Evolutionary conservation across 2,888 invertebrate species (phyloP).

Genomic region (Polyploca ridens): DNA sequence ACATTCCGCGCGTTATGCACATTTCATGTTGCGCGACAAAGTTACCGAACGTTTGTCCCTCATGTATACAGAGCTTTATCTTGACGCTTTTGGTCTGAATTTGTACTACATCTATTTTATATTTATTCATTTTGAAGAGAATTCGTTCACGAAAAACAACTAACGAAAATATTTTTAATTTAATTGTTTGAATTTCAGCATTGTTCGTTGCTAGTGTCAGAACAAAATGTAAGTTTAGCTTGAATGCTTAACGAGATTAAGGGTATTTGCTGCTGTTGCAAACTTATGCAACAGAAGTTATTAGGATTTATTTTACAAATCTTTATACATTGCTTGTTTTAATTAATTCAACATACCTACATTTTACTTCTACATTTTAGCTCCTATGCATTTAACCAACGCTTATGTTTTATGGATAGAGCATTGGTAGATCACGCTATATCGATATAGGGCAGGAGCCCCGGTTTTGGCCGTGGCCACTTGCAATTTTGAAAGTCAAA

Average conservation of each 20-base stretch:
- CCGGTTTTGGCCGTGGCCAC: no score
- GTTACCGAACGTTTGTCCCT: conserved; percentile 18
- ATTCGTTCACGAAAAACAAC: neutral
- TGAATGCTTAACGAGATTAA: conserved; percentile 20
- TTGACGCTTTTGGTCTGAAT: neutral
- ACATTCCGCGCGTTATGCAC: conserved; percentile 23
- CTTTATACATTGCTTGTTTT: neutral
- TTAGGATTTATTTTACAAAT: conserved; percentile 22
- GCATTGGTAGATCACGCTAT: no score
- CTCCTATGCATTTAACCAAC: no score
- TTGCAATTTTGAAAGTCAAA: no score
- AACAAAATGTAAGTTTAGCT: neutral
- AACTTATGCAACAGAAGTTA: conserved; percentile 14
- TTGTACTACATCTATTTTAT: neutral
- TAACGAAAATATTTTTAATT: neutral
- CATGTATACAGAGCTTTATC: conserved; percentile 21
- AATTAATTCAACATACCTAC: neutral
- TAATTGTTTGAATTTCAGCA: neutral
- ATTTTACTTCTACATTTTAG: neutral
- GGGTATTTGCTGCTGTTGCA: conserved; percentile 20
- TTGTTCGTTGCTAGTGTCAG: neutral
- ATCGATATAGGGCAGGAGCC: no score
- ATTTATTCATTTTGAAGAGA: neutral
- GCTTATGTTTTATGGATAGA: no score
- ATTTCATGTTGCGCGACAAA: conserved; percentile 24